These are phyloP conservation scores for Lucilia cuprina DNA, from an alignment of 1,140 invertebrate species.

Conservation along the genomic window DNA sequence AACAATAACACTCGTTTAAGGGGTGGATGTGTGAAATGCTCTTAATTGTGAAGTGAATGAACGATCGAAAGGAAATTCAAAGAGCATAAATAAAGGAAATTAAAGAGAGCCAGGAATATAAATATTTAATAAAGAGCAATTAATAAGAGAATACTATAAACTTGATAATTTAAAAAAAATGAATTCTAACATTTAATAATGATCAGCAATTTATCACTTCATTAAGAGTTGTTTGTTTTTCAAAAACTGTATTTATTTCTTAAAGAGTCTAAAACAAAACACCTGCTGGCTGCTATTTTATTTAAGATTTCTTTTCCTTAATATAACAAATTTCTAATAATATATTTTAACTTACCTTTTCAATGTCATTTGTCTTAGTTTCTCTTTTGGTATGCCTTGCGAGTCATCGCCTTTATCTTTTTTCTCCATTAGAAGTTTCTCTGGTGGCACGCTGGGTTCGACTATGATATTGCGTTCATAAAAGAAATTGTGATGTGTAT, in stretches of 20 bases:
- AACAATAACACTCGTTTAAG: constrained; percentile 9
- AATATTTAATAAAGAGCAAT: neutral
- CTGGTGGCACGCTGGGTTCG: constrained; percentile 30
- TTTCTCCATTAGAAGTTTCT: constrained; percentile 30
- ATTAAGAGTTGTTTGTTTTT: too few relatives aligned
- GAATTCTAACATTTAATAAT: neutral
- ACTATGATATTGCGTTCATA: constrained; percentile 41
- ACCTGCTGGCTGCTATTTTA: neutral
- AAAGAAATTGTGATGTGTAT: constrained; percentile 38
- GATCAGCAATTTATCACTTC: too few relatives aligned
- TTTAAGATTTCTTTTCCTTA: neutral
- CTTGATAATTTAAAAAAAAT: neutral
- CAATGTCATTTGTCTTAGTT: constrained; percentile 32
- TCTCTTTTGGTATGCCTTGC: constrained; percentile 36
- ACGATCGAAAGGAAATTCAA: neutral
- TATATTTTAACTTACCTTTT: constrained; percentile 37
- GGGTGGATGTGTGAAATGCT: neutral
- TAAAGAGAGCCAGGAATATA: neutral
- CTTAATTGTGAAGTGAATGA: neutral
- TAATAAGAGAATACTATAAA: too few relatives aligned
- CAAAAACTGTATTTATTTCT: too few relatives aligned
- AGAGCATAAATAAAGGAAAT: neutral
- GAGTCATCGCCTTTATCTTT: constrained; percentile 38
- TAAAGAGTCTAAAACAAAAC: neutral
- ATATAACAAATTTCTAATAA: neutral